Base-by-base conservation (phyloP, 2,797 vertebrate species). In the Vespertilio murinus region DNA sequence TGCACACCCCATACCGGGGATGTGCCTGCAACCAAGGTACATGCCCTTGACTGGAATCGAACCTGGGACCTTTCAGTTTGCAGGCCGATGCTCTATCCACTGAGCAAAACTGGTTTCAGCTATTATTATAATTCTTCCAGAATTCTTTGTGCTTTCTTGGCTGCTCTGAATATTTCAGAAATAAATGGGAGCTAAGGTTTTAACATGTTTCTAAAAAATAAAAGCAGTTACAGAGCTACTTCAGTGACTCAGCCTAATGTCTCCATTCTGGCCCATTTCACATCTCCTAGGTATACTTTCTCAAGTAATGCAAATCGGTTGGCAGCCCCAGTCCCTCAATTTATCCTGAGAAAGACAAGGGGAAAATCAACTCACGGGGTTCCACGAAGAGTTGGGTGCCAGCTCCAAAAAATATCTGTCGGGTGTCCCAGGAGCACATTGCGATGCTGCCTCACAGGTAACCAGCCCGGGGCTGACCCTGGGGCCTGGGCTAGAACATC, bases 401-500 rank as follows among this genome's bases (percentile, higher is more conserved):
- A 90, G n/a, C 61, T 97, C 95, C 96, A 83, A 96, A 98, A 96
- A 86, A 14, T 30, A 96, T 93, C 61, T 95, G 73, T 59, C 71
- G 85, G 83, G 94, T 95, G 47, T 96, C 47, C 96, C 94, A 95
- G 78, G 89, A 96, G 90, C 96, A 96, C 92, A 75, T 33, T 75
- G 54, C 0, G 38, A 88, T 38, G 59, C 28, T 92, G 91, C 85
- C 42, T 65, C 42, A 94, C 61, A 80, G 11, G 30, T 88, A 92
- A 92, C 81, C 49, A 70, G 89, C 54, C 78, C 52, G 35, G 28
- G 77, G 47, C 70, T 38, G 18, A 40, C 78, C 11, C 90, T 75
- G 74, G 47, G 59, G 38, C 90, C 42, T 54, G 25, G 30, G 30
- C 42, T 61, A 47, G 35, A 91, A 94, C 94, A 95, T 77, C 91